Conservation (phyloP, 2,113 vertebrate genomes). For the Lonchura striata region DNA sequence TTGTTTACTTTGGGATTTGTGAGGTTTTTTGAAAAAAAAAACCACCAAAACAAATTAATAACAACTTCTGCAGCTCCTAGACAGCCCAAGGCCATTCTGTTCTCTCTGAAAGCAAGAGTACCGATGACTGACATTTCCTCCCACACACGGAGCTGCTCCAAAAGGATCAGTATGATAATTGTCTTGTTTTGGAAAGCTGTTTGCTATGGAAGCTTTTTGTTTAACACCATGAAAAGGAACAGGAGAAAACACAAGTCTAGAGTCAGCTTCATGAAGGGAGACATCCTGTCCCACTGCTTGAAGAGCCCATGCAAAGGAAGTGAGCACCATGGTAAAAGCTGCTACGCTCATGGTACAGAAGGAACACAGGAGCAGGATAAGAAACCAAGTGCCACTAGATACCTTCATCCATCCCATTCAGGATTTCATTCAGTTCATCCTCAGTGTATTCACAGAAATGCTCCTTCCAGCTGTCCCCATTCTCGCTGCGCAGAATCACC, state of each 20-base stretch:
- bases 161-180: background rate
- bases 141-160: background rate
- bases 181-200: conserved; percentile 6
- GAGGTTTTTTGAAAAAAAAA: background rate
- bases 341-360: background rate
- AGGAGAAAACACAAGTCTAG: background rate
- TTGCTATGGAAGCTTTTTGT: background rate
- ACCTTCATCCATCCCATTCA: conserved; percentile 98
- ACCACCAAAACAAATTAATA: background rate
- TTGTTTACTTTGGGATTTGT: background rate
- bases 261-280: background rate
- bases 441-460: conserved; percentile 94
- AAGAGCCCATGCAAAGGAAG: background rate
- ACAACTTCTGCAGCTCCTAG: background rate
- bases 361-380: background rate
- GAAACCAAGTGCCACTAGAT: background rate
- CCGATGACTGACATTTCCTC: background rate
- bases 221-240: background rate
- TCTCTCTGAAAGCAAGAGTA: background rate
- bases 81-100: background rate
- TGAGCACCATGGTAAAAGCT: background rate
- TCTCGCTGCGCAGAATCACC: conserved; percentile 95
- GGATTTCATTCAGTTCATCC: conserved; percentile 93
- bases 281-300: background rate
- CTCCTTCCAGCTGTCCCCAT: conserved; percentile 97